These are phyloP conservation scores for Apistogramma diplotaenia DNA, from an alignment of 2,113 vertebrate species.

Conservation along the genomic window DNA sequence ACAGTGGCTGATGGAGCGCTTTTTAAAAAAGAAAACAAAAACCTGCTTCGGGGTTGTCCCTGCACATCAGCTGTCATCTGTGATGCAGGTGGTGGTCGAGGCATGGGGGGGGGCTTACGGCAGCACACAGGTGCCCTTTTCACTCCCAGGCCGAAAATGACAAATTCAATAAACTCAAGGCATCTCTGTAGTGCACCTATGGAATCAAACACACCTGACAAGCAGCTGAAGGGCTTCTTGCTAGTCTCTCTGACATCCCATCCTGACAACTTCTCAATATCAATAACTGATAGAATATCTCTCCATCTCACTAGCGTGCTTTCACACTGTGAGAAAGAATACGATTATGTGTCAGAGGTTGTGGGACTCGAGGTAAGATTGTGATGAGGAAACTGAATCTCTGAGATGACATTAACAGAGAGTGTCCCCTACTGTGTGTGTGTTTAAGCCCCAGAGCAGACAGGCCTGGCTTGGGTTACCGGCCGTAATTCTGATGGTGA, in stretches of 20 bases:
- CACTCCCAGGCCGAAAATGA: conserved; percentile 74
- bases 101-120: conserved; percentile 50
- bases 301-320: conserved; percentile 57
- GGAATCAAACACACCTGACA: conserved; percentile 72
- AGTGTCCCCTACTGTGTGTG: conserved; percentile 77
- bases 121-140: conserved; percentile 75
- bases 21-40: conserved; percentile 44
- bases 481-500: conserved; percentile 82
- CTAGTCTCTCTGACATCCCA: conserved; percentile 57
- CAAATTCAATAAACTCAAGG: conserved; percentile 80
- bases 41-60: conserved; percentile 59
- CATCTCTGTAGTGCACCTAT: conserved; percentile 56
- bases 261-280: conserved; percentile 53
- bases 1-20: conserved; percentile 29
- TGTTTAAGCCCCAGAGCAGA: conserved; percentile 81
- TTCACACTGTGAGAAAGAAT: conserved; percentile 72
- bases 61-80: conserved; percentile 68
- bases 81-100: conserved; percentile 57
- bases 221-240: conserved; percentile 72
- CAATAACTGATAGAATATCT: conserved; percentile 63
- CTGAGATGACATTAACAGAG: conserved; percentile 88
- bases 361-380: conserved; percentile 80
- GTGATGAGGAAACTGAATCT: conserved; percentile 89
- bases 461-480: conserved; percentile 86
- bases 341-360: conserved; percentile 66